Conservation (phyloP, 2,888 invertebrate genomes). For the Opisthograptis luteolata region DNA sequence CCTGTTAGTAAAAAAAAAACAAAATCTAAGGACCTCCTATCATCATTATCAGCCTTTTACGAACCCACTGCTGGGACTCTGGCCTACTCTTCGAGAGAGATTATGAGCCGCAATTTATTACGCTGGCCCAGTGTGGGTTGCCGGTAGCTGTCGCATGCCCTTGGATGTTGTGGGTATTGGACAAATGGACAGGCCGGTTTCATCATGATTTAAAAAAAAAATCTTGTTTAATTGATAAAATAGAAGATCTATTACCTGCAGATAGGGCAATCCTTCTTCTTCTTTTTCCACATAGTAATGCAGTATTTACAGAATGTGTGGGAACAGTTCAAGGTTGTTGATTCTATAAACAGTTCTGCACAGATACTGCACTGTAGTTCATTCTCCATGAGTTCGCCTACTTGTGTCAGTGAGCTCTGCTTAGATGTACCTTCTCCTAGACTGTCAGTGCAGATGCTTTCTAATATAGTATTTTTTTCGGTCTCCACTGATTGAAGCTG, state of each 20-base stretch:
- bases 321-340: constrained; percentile 88
- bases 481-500: constrained; percentile 60
- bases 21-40: too few relatives aligned
- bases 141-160: too few relatives aligned
- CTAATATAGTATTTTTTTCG: constrained; percentile 62
- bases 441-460: constrained; percentile 44
- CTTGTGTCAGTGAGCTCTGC: constrained; percentile 58
- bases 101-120: too few relatives aligned
- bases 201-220: too few relatives aligned
- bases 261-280: constrained; percentile 88
- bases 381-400: constrained; percentile 85
- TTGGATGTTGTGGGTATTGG: too few relatives aligned
- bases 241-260: constrained; percentile 76
- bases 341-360: constrained; percentile 88
- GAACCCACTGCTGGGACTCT: too few relatives aligned
- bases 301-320: constrained; percentile 91
- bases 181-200: too few relatives aligned
- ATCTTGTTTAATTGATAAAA: too few relatives aligned
- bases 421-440: constrained; percentile 51
- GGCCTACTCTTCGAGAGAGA: too few relatives aligned
- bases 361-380: constrained; percentile 91
- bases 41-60: too few relatives aligned
- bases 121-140: too few relatives aligned
- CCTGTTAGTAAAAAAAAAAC: too few relatives aligned
- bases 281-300: constrained; percentile 88